Percentiles rank a stretch among this genome's conserved stretches.
These are phyloP conservation scores for Biston betularia DNA, from an alignment of 2,888 invertebrate genomes.

Conservation along the genomic window DNA sequence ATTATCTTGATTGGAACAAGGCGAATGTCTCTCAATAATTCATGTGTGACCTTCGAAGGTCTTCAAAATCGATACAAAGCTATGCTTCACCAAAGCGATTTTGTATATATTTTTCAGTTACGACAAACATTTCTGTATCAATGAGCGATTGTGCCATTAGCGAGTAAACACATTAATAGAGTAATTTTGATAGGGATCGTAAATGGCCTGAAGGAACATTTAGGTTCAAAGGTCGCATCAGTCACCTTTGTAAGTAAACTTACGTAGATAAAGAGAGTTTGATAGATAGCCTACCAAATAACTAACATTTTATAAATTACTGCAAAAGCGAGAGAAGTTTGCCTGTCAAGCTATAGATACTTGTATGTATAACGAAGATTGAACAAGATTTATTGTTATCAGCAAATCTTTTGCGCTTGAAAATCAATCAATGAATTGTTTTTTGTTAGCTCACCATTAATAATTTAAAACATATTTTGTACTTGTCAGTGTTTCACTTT, in stretches of 20 bases:
- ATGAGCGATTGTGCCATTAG: constrained; percentile 33
- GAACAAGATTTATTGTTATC: constrained; percentile 7
- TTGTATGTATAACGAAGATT: constrained; percentile 1
- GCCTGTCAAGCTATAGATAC: not conserved
- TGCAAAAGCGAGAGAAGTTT: constrained; percentile 7
- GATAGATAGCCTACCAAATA: not conserved
- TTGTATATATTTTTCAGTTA: constrained; percentile 16
- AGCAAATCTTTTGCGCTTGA: constrained; percentile 4
- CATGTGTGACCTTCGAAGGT: constrained; percentile 23
- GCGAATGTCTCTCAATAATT: constrained; percentile 24
- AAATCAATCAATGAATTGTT: not conserved
- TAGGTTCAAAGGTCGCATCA: constrained; percentile 23
- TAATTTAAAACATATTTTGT: not conserved
- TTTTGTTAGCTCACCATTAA: constrained; percentile 3
- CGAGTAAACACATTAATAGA: constrained; percentile 33
- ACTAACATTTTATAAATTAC: not conserved
- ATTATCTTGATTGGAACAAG: not conserved
- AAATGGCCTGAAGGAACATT: constrained; percentile 21
- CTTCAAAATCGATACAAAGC: constrained; percentile 27
- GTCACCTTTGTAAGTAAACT: constrained; percentile 9
- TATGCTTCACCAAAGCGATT: constrained; percentile 12
- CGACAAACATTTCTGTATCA: constrained; percentile 28
- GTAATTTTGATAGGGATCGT: constrained; percentile 32
- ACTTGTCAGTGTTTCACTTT: not conserved
- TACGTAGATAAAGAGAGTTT: constrained; percentile 19